Evolutionary conservation across 1,140 invertebrate species (phyloP).

Genomic region (Cheumatopsyche charites): DNA sequence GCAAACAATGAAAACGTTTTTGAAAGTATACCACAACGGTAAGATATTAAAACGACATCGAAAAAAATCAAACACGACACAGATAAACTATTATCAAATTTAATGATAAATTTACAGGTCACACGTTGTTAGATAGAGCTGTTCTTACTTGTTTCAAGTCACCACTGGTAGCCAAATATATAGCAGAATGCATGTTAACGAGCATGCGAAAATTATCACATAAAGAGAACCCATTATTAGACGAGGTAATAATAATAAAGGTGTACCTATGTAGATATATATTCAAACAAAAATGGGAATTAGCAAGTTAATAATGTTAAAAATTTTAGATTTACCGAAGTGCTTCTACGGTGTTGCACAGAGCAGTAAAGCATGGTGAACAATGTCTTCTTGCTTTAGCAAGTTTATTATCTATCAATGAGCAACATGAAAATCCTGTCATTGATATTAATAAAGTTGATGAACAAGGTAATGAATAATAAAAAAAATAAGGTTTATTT

Average conservation of each 20-base stretch:
- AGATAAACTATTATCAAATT: neutral
- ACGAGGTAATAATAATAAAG: constrained; percentile 26
- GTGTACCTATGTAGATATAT: neutral
- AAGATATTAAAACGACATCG: neutral
- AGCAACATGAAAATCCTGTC: neutral
- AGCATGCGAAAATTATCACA: neutral
- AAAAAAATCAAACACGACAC: neutral
- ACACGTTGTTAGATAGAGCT: constrained; percentile 35
- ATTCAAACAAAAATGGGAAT: neutral
- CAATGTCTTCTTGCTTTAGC: constrained; percentile 30
- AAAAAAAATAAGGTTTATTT: constrained; percentile 6
- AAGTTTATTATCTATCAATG: constrained; percentile 20
- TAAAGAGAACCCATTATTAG: constrained; percentile 21
- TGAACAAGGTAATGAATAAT: constrained; percentile 30
- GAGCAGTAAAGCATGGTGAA: constrained; percentile 23
- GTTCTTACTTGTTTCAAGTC: constrained; percentile 36
- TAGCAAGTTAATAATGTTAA: neutral
- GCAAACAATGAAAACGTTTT: constrained; percentile 36
- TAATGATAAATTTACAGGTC: constrained; percentile 25
- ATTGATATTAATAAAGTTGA: constrained; percentile 33
- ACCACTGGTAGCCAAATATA: constrained; percentile 33
- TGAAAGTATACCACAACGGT: constrained; percentile 37
- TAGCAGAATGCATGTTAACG: constrained; percentile 33
- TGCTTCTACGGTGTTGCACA: constrained; percentile 32
- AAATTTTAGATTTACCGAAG: constrained; percentile 24